Base-by-base conservation (phyloP, 2,113 vertebrate species). In the Pelmatolapia mariae region DNA sequence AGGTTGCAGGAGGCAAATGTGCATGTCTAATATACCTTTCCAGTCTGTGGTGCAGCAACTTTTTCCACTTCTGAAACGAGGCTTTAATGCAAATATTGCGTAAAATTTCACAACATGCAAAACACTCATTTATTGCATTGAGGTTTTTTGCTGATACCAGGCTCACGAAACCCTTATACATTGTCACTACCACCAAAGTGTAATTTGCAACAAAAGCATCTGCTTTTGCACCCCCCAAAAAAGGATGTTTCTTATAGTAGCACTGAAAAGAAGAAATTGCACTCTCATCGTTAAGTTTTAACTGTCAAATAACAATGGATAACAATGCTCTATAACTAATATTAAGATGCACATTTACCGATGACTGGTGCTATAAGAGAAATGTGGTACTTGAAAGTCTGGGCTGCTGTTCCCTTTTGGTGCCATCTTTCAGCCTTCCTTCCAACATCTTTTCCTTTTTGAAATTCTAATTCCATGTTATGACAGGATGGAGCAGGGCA, bases 401-500 rank as follows among this genome's bases (percentile, higher is more conserved):
- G 82, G 33, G 24, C 38, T 87, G 45, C 53, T 15, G 13, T 19
- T 33, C 43, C 26, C 87, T 82, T 73, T 79, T 81, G 71, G 61
- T 82, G 22, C 24, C 84, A 47, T 76, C 63, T 80, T 76, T n/a
- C 59, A 56, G 83, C 80, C 19, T 38, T 68, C 85, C 57, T 82
- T 89, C 81, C 80, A 54, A 71, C 59, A 38, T 84, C 85, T 92
- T 78, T 78, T 68, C 24, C 82, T 82, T 84, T 83, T 88, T 83
- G n/a, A 93, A 88, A 89, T 86, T 84, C 76, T 86, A 92, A 91
- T 84, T 91, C 85, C 4, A 40, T 80, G 54, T 91, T 93, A 89
- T 88, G 89, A 90, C 84, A 89, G 88, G 85, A 89, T 63, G 66
- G 83, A 89, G 54, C 79, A 81, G 68, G 91, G 90, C 66, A 89